phyloP scores from a whole-genome alignment of 2,888 invertebrate genomes.

The Apodemia duryi region DNA sequence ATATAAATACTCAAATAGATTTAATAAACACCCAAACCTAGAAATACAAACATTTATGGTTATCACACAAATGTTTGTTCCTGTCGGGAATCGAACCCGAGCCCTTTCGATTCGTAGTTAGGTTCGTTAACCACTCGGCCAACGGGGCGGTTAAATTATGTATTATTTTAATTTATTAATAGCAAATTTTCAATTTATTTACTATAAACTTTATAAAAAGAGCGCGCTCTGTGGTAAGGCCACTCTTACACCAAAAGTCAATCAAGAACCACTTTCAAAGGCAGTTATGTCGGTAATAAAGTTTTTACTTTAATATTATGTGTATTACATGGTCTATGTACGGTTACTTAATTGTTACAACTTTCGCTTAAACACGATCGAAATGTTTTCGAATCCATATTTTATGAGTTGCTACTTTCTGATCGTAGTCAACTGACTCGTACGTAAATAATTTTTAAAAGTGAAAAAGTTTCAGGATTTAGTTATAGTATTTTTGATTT shows the following conservation, averaged over 20 bases:
- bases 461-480: no score
- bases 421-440: neutral
- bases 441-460: neutral
- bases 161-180: no score
- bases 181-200: neutral
- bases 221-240: neutral
- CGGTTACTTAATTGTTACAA: slow-evolving; percentile 12
- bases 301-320: slow-evolving; percentile 12
- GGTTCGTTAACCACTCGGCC: no score
- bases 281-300: neutral
- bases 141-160: no score
- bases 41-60: no score
- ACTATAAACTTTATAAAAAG: neutral
- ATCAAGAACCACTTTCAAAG: slow-evolving; percentile 11
- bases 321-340: slow-evolving; percentile 10
- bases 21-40: no score
- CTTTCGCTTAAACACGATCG: slow-evolving; percentile 4
- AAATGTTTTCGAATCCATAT: slow-evolving; percentile 6
- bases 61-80: no score
- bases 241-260: neutral
- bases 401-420: slow-evolving; percentile 2
- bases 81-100: no score
- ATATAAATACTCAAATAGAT: no score
- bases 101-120: no score
- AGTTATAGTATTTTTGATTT: no score